phyloP scores from a whole-genome alignment of 1,140 invertebrate genomes.

The Luehdorfia chinensis region DNA sequence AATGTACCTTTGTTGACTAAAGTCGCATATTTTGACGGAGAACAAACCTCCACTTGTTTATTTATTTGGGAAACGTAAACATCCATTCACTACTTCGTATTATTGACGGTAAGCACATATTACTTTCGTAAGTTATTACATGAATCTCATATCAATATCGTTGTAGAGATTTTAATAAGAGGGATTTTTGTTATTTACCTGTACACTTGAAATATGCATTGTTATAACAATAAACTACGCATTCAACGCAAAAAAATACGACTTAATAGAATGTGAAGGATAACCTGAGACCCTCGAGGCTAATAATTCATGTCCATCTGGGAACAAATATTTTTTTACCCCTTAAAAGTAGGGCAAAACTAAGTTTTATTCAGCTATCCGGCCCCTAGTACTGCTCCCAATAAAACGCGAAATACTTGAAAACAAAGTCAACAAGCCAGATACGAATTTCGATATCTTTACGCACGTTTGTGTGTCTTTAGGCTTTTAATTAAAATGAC shows the following conservation, averaged over 20 bases:
- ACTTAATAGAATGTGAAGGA: too few species aligned
- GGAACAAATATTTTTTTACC: constrained; percentile 45
- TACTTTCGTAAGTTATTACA: constrained; percentile 20
- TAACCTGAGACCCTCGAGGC: neutral
- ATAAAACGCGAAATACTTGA: too few species aligned
- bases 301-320: constrained; percentile 17
- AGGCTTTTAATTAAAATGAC: too few species aligned
- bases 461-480: too few species aligned
- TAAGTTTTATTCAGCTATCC: too few species aligned
- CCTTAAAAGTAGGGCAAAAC: too few species aligned
- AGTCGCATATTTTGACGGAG: constrained; percentile 1
- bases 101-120: constrained; percentile 19
- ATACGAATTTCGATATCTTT: too few species aligned
- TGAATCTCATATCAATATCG: constrained; percentile 21
- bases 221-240: too few species aligned
- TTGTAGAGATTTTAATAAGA: constrained; percentile 7
- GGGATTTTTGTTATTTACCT: constrained; percentile 11
- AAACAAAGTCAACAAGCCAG: too few species aligned
- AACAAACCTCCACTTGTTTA: constrained; percentile 8
- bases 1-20: too few species aligned
- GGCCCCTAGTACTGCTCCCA: too few species aligned
- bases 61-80: constrained; percentile 22
- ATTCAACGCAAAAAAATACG: too few species aligned
- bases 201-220: constrained; percentile 11
- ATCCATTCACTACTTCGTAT: constrained; percentile 13